Base-by-base conservation (phyloP, 2,113 vertebrate genomes). In the Xenotilapia longispinis region DNA sequence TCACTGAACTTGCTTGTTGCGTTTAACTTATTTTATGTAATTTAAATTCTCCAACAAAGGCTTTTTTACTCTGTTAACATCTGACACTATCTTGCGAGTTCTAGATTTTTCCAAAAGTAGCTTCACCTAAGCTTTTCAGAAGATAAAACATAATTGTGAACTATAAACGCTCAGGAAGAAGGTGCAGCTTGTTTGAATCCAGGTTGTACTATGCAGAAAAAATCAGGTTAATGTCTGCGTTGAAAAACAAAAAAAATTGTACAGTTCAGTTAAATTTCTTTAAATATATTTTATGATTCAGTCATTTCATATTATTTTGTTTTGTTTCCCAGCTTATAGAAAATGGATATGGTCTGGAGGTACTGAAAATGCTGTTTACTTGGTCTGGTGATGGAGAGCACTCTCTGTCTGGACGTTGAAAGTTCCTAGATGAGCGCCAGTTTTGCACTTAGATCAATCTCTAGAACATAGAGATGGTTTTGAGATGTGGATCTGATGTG, bases 351-450 rank as follows among this genome's bases (percentile, higher is more conserved):
- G 42, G 68, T 80, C 55, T 42, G 40, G 65, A 86, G 57, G 53
- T 19, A 60, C 11, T 51, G 49, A 47, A 78, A 84, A 82, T 13
- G 14, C 60, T 79, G 28, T 68, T 68, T 84, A 68, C 57, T 87
- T 89, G 84, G 84, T 89, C 84, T 94, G 89, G 87, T 80, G 73
- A 89, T 65, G 42, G 75, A 93, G 42, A 86, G 83, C 8, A 3
- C 45, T 51, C 42, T 75, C 45, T 57, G 23, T 79, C 57, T 84
- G 31, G 57, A 87, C 2, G 23, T 42, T 42, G 9, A 86, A 17
- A 84, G 73, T 78, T 78, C 45, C 42, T 51, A 80, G 28, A 60
- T 85, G 82, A 90, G 80, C 14, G 15, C 42, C 15, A 5, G 9
- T 42, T 47, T 60, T 84, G 82, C 75, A 84, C 80, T 78, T 78